Evolutionary conservation across 1,140 invertebrate genomes (phyloP).

Genomic region (Drosophila santomea): DNA sequence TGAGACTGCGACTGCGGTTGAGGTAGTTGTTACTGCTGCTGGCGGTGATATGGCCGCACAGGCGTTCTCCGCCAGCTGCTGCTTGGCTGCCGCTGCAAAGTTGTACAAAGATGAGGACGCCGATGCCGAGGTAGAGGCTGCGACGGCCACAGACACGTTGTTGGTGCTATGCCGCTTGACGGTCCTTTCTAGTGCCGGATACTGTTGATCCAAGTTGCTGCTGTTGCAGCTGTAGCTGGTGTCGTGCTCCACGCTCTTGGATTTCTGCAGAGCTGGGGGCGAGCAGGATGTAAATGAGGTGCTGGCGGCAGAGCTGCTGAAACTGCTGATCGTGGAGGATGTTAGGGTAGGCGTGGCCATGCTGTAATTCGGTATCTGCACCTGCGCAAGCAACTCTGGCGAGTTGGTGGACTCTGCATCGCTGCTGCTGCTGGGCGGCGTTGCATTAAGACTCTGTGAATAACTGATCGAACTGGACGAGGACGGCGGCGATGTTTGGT

Average conservation of each 20-base stretch:
- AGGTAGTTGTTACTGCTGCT: constrained; percentile 34
- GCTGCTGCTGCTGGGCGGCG: constrained; percentile 34
- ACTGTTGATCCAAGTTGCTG: constrained; percentile 80
- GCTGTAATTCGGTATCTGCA: constrained; percentile 9
- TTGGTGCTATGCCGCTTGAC: constrained; percentile 80
- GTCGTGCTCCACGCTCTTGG: constrained; percentile 81
- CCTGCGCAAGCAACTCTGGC: constrained; percentile 29
- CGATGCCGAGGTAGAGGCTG: constrained; percentile 2
- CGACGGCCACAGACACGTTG: constrained; percentile 53
- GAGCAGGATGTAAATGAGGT: constrained; percentile 14
- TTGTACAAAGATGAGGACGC: constrained; percentile 55
- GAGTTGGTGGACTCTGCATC: constrained; percentile 40
- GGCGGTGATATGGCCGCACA: constrained; percentile 2
- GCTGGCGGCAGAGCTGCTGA: constrained; percentile 1
- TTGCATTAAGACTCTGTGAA: constrained; percentile 65
- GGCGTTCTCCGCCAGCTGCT: constrained; percentile 48
- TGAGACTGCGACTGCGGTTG: constrained; percentile 9
- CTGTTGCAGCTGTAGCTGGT: constrained; percentile 73
- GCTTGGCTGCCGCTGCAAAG: constrained; percentile 71
- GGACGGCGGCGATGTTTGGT: constrained; percentile 20
- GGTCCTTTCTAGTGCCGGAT: constrained; percentile 83
- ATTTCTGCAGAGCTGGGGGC: constrained; percentile 74
- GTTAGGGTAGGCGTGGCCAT: constrained; percentile 5
- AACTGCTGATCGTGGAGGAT: constrained; percentile 3
- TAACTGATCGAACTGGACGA: constrained; percentile 47